Percentiles rank a stretch among this genome's conserved stretches.
Conservation (phyloP, 2,113 vertebrate genomes). For the Hucho hucho region DNA sequence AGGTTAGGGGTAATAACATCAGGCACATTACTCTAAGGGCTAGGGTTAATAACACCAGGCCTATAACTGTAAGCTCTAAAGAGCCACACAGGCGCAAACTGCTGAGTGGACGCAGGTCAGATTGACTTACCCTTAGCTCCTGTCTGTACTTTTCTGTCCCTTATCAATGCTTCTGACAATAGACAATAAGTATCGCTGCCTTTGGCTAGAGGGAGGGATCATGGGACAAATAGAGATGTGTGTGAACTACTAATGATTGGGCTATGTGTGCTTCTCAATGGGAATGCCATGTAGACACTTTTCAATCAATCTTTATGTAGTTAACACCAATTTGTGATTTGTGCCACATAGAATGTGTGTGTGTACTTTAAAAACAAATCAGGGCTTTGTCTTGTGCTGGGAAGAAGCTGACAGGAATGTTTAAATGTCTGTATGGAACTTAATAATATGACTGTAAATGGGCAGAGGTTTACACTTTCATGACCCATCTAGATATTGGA, state of each 20-base stretch:
- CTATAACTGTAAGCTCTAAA: too few relatives aligned
- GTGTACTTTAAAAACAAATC: too few relatives aligned
- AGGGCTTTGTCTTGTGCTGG: neutral
- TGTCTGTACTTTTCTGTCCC: neutral
- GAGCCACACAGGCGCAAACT: neutral
- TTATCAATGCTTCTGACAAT: neutral
- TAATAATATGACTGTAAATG: neutral
- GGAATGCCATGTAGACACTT: neutral
- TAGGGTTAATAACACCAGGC: too few relatives aligned
- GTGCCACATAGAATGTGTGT: too few relatives aligned
- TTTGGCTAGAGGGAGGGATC: neutral
- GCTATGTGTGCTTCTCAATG: neutral
- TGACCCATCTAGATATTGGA: neutral
- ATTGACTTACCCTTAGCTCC: too few relatives aligned
- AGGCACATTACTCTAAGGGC: neutral
- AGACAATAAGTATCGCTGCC: neutral
- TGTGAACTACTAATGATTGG: neutral
- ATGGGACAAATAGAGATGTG: neutral
- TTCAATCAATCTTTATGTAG: neutral
- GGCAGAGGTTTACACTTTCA: neutral
- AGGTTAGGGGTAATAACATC: too few relatives aligned
- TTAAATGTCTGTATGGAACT: conserved; percentile 9
- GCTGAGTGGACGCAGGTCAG: neutral
- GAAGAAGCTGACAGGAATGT: conserved; percentile 35
- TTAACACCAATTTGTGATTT: neutral